These are phyloP conservation scores for Hypena proboscidalis DNA, from an alignment of 2,888 invertebrate genomes.

Conservation along the genomic window DNA sequence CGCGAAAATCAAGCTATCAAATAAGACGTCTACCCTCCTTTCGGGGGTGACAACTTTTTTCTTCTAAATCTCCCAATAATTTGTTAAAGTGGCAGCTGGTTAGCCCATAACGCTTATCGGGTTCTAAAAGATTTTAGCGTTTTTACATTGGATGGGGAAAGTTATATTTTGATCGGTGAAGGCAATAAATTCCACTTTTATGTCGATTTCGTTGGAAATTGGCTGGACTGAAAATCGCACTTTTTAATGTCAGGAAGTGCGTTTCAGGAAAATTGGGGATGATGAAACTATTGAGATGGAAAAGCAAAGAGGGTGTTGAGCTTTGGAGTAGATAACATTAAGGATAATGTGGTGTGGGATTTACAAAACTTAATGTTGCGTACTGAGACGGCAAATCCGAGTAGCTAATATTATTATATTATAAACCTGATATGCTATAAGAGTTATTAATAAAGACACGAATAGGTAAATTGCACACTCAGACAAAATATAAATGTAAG, in stretches of 20 bases:
- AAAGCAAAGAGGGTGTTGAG: slow-evolving; percentile 32
- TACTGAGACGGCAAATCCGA: not conserved
- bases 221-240: slow-evolving; percentile 24
- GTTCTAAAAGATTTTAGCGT: slow-evolving; percentile 69
- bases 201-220: slow-evolving; percentile 32
- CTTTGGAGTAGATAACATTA: slow-evolving; percentile 32
- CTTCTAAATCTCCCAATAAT: slow-evolving; percentile 80
- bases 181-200: slow-evolving; percentile 40
- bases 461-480: too few species aligned
- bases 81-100: slow-evolving; percentile 83
- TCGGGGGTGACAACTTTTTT: slow-evolving; percentile 79
- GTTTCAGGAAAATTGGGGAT: slow-evolving; percentile 34
- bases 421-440: too few species aligned
- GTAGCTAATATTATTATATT: too few species aligned
- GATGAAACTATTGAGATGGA: slow-evolving; percentile 41
- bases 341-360: slow-evolving; percentile 22
- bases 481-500: too few species aligned
- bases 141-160: slow-evolving; percentile 48
- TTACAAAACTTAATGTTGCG: slow-evolving; percentile 1
- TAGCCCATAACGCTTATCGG: slow-evolving; percentile 81
- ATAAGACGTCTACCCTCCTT: slow-evolving; percentile 72
- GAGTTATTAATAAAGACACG: too few species aligned
- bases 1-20: slow-evolving; percentile 81
- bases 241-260: slow-evolving; percentile 38
- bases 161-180: slow-evolving; percentile 40